Base-by-base conservation (phyloP, 2,888 invertebrate genomes). In the Heliothis peltigera region DNA sequence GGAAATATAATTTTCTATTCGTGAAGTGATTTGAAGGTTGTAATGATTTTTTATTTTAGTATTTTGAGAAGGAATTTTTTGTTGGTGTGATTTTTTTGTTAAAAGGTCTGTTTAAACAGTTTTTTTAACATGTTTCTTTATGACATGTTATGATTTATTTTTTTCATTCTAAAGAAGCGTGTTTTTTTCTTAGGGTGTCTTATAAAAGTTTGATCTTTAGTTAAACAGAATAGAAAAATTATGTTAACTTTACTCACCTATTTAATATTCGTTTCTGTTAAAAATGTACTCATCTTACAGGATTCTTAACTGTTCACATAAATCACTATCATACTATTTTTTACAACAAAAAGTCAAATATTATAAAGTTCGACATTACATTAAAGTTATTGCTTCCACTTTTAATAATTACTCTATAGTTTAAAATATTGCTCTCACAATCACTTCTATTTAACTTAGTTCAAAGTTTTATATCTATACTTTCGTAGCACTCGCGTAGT, bases 401-500 rank as follows among this genome's bases (percentile, higher is more conserved):
- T 5, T 39, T 0, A 59, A 17, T 17, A 39, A 53, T 51, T 49
- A 39, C 56, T 54, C n/a, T 60, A 59, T 17, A 47, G 60, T 73
- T 32, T 63, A 57, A 46, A 25, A 49, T 60, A 60, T 53, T 66
- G 21, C 28, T 55, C 42, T 58, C 67, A 72, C 70, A 69, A 47
- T 58, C 81, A 79, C 79, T 70, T 64, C 12, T 57, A 51, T 44
- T 12, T 12, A 55, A 60, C 53, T 62, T 28, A 74, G 66, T 75
- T 75, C 69, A 70, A 80, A 80, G 79, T 80, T 81, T 21, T 22
- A 10, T 57, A 53, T 49, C 17, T 62, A 56, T 66, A 73, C 46
- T 66, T 67, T 79, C 80, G 81, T 69, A 77, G 74, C 74, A 77
- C 65, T 77, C 81, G 78, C 83, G 84, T 84, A 84, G 79, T 76